Evolutionary conservation across 2,888 invertebrate species (phyloP).

Genomic region (Celastrina argiolus): DNA sequence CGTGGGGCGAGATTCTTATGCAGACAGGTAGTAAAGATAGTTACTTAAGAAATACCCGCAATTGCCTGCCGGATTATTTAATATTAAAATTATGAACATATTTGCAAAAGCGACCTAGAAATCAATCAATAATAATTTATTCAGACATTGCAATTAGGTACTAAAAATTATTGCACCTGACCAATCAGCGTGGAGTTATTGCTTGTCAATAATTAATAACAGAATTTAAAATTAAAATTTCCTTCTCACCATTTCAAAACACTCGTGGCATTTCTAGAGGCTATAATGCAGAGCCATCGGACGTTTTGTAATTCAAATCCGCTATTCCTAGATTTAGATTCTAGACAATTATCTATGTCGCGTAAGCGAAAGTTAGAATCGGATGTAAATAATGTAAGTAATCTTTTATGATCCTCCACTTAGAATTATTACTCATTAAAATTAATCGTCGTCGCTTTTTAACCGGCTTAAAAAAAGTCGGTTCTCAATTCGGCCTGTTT

Average conservation of each 20-base stretch:
- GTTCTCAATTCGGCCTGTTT: too few species aligned
- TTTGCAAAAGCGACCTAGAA: neutral
- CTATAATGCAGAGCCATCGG: conserved; percentile 31
- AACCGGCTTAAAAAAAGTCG: too few species aligned
- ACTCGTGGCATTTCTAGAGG: conserved; percentile 19
- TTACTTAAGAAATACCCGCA: neutral
- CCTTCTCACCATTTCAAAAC: conserved; percentile 28
- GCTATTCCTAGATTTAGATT: conserved; percentile 46
- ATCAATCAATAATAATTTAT: conserved; percentile 9
- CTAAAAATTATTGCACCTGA: neutral
- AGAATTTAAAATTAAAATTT: neutral
- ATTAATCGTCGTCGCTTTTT: neutral
- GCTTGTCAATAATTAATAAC: neutral
- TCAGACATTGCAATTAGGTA: neutral
- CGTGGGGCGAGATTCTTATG: neutral
- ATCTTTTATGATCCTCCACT: conserved; percentile 1
- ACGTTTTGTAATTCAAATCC: conserved; percentile 62
- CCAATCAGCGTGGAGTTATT: neutral
- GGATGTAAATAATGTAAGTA: neutral
- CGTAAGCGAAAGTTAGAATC: conserved; percentile 38
- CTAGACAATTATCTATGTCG: conserved; percentile 43
- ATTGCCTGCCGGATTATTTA: neutral
- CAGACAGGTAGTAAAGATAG: neutral
- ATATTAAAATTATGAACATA: neutral
- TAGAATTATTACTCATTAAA: neutral